Percentiles rank a stretch among this genome's conserved stretches.
Evolutionary conservation across 2,888 invertebrate genomes (phyloP).

Genomic region (Strigamia maritima): DNA sequence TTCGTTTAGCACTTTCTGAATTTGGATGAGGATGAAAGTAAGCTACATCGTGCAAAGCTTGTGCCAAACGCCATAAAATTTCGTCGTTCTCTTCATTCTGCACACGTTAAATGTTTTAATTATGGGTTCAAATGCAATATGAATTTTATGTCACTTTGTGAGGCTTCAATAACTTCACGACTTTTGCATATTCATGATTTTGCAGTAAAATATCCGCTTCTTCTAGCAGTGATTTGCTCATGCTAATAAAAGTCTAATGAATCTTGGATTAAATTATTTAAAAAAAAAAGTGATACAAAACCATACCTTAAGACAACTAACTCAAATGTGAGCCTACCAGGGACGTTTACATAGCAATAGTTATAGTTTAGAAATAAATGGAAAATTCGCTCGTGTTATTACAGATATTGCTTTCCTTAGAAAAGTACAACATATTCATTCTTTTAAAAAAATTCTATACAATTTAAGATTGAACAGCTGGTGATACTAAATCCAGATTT

Average conservation of each 20-base stretch:
- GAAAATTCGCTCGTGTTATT: too few species aligned
- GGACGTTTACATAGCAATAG: too few species aligned
- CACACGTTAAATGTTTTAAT: not conserved
- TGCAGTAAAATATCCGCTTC: conserved; percentile 67
- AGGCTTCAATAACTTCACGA: conserved; percentile 61
- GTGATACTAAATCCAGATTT: too few species aligned
- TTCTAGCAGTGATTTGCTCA: conserved; percentile 44
- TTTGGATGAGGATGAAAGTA: conserved; percentile 54
- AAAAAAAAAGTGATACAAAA: too few species aligned
- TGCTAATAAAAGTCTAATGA: not conserved
- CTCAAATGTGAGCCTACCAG: too few species aligned
- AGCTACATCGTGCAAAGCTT: conserved; percentile 74
- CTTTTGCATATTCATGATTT: conserved; percentile 63
- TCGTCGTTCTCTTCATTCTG: conserved; percentile 65
- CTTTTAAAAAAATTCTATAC: too few species aligned
- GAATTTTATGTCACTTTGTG: conserved; percentile 56
- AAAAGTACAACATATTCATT: too few species aligned
- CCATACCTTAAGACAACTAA: too few species aligned
- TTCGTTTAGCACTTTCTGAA: not conserved
- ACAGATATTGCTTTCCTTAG: too few species aligned
- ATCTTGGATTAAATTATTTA: too few species aligned
- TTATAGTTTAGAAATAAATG: too few species aligned
- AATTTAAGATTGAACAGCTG: too few species aligned
- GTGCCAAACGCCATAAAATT: conserved; percentile 76
- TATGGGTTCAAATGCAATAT: not conserved